Evolutionary conservation across 1,140 invertebrate species (phyloP), one percentile per base, ranked within the genome.

Genomic region (Mactra quadrangularis): DNA sequence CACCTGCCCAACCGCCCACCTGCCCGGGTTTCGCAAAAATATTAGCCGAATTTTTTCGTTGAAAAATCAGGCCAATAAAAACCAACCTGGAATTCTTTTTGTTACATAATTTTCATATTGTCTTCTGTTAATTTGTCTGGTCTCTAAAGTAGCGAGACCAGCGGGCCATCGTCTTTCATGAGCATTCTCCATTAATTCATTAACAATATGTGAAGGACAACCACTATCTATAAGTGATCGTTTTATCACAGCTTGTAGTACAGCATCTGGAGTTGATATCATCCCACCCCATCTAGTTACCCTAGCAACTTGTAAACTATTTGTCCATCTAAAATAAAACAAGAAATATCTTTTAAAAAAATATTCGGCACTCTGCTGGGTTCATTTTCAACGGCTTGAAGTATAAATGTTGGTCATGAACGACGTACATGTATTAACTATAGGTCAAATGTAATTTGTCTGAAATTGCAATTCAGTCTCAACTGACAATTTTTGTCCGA

Each of bases 211-310:
- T 53, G 96, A 95, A 3, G 98, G 98, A 93, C 97, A 98, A 29
- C 91, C 91, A 76, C 90, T 97, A 92, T 99, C 97, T 35, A 96
- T 97, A 71, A 99, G 93, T 29, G 97, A 96, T 90, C 97, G 94
- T 90, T 98, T 97, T 59, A 99, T 98, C 29, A 93, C 93, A 22
- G 93, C 91, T 96, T 99, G 94, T 85, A 99, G 94, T 45, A 97
- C 95, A 92, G 97, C 96, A 94, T 99, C 98, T 4, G 98, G 98
- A 0, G 98, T 99, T 22, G 97, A 98, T 77, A 99, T 98, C 97
- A 99, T 99, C 71, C 98, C 98, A 71, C 98, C 98, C 98, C 98
- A 99, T 68, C 98, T 94, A 1, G 97, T 98, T 33, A 99, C 97
- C 85, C 97, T 93, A 1, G 98, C 98, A 64, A 97, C 93, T 19